Conservation (phyloP, 2,797 vertebrate genomes). For the Danio albolineatus region DNA sequence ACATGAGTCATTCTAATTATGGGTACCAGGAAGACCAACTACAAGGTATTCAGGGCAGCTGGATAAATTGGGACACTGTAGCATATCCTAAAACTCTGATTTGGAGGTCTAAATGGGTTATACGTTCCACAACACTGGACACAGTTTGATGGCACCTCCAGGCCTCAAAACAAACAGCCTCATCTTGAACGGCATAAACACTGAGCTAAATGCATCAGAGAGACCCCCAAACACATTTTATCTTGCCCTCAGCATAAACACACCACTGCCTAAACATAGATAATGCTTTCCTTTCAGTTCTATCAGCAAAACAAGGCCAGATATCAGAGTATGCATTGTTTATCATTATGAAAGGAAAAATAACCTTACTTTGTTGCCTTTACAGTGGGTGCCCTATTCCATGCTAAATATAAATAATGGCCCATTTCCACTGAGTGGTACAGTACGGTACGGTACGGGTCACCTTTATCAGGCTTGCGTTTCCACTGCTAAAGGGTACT, state of each 20-base stretch:
- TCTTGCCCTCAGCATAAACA: conserved; percentile 18
- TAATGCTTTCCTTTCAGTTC: conserved; percentile 24
- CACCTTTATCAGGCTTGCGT: too few relatives aligned
- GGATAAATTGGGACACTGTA: conserved; percentile 1
- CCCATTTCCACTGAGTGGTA: too few relatives aligned
- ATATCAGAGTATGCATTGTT: neutral
- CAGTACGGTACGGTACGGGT: too few relatives aligned
- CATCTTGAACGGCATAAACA: neutral
- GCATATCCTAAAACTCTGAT: neutral
- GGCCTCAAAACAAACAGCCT: conserved; percentile 9
- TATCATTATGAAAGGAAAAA: conserved; percentile 20
- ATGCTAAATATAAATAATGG: conserved; percentile 36
- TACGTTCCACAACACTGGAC: neutral
- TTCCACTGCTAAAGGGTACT: too few relatives aligned
- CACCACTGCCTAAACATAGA: neutral
- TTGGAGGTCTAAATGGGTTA: conserved; percentile 5
- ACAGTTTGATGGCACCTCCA: conserved; percentile 1
- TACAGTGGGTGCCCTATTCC: conserved; percentile 9
- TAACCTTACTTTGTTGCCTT: conserved; percentile 6
- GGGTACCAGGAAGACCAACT: conserved; percentile 15
- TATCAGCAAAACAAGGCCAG: neutral
- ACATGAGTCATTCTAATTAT: neutral
- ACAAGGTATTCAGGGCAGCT: neutral
- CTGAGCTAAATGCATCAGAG: conserved; percentile 1
- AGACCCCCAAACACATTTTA: neutral